A percentile compares a stretch with the other conserved stretches of the same genome.
Conservation (phyloP, 1,140 invertebrate species). For the Hestina assimilis region DNA sequence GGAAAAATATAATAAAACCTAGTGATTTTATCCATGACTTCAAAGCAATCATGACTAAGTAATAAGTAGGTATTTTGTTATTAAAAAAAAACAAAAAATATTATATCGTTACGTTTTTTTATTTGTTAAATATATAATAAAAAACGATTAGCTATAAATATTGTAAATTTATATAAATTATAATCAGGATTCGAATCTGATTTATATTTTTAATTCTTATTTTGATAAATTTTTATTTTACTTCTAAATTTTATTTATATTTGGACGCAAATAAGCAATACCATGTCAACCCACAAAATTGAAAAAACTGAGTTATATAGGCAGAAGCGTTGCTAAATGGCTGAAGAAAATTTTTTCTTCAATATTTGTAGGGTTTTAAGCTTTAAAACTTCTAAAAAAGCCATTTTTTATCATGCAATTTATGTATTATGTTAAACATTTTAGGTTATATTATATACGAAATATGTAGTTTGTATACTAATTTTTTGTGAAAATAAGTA, state of each 20-base stretch:
- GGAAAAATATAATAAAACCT: slow-evolving; percentile 6
- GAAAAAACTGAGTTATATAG: too few species aligned
- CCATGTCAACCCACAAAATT: too few species aligned
- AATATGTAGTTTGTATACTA: too few species aligned
- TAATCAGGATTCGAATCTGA: slow-evolving; percentile 18
- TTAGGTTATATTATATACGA: too few species aligned
- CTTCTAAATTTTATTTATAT: not conserved
- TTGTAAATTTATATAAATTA: not conserved
- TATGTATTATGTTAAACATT: too few species aligned
- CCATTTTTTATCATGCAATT: too few species aligned
- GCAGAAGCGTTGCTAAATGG: too few species aligned
- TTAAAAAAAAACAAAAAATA: not conserved
- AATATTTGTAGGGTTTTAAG: too few species aligned
- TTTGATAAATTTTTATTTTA: slow-evolving; percentile 6
- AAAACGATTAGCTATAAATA: not conserved
- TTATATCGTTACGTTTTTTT: not conserved
- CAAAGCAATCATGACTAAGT: slow-evolving; percentile 25
- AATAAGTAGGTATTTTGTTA: slow-evolving; percentile 22
- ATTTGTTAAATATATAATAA: not conserved
- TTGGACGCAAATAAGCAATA: too few species aligned
- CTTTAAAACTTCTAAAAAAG: too few species aligned
- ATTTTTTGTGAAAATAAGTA: too few species aligned
- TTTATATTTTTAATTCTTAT: slow-evolving; percentile 11
- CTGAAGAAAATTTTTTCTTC: too few species aligned
- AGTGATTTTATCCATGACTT: slow-evolving; percentile 28